phyloP scores from a whole-genome alignment of 2,113 vertebrate species.

The Falco punctatus region DNA sequence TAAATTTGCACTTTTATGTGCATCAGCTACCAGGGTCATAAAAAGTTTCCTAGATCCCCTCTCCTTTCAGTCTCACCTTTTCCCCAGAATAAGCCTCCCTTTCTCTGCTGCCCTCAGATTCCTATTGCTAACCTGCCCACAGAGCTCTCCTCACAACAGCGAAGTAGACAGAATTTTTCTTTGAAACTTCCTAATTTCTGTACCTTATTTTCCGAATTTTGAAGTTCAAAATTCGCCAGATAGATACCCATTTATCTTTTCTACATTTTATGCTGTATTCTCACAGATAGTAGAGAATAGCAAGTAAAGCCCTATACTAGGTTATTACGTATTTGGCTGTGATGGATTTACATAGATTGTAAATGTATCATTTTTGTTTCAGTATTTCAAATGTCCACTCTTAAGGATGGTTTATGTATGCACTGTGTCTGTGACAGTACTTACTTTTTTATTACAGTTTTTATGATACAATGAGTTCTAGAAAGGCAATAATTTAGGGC shows the following conservation, averaged over 20 bases:
- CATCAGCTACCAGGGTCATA: background rate
- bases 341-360: background rate
- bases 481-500: background rate
- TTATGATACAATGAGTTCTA: background rate
- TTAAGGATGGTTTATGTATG: background rate
- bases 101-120: background rate
- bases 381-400: background rate
- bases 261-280: background rate
- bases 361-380: background rate
- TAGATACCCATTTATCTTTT: background rate
- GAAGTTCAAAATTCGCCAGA: background rate
- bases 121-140: background rate
- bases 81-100: background rate
- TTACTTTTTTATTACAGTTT: conserved; percentile 11
- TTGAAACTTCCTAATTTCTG: background rate
- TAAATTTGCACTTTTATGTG: background rate
- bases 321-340: background rate
- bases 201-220: background rate
- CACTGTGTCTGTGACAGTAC: background rate
- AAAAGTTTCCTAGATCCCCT: background rate
- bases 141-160: background rate
- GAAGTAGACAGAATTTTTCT: background rate
- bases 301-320: background rate
- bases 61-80: background rate
- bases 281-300: background rate